Percentiles rank a stretch among this genome's conserved stretches.
phyloP scores from a whole-genome alignment of 1,140 invertebrate species.

The Oedothorax gibbosus region DNA sequence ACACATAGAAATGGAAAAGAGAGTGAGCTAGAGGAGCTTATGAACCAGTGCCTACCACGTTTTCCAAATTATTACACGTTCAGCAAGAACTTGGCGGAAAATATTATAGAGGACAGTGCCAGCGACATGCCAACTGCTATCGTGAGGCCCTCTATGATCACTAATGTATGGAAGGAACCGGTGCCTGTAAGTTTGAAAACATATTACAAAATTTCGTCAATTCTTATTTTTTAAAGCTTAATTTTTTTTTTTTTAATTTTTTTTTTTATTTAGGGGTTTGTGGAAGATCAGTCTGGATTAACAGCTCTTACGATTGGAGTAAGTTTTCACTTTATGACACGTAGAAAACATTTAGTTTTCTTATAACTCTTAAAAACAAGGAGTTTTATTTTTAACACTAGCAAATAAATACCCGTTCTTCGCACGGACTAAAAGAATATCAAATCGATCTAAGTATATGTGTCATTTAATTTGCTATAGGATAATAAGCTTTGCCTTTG shows the following conservation, averaged over 20 bases:
- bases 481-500: no score
- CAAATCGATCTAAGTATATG: no score
- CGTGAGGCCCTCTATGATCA: constrained; percentile 86
- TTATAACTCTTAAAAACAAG: no score
- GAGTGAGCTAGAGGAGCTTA: not conserved
- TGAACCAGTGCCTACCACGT: constrained; percentile 72
- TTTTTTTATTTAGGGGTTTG: constrained; percentile 34
- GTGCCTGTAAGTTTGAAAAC: constrained; percentile 5
- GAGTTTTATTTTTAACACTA: no score
- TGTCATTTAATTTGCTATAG: no score
- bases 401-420: no score
- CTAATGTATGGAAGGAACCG: constrained; percentile 69
- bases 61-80: constrained; percentile 90
- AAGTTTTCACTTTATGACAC: constrained; percentile 22
- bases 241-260: not conserved
- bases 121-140: constrained; percentile 77
- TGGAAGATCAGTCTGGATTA: constrained; percentile 46
- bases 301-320: constrained; percentile 23
- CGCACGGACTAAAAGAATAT: no score
- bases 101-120: constrained; percentile 78
- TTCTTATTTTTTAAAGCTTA: no score
- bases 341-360: no score
- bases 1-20: no score
- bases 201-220: no score
- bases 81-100: constrained; percentile 84